Base-by-base conservation (phyloP, 2,797 vertebrate genomes). In the Dendrocincla fuliginosa region DNA sequence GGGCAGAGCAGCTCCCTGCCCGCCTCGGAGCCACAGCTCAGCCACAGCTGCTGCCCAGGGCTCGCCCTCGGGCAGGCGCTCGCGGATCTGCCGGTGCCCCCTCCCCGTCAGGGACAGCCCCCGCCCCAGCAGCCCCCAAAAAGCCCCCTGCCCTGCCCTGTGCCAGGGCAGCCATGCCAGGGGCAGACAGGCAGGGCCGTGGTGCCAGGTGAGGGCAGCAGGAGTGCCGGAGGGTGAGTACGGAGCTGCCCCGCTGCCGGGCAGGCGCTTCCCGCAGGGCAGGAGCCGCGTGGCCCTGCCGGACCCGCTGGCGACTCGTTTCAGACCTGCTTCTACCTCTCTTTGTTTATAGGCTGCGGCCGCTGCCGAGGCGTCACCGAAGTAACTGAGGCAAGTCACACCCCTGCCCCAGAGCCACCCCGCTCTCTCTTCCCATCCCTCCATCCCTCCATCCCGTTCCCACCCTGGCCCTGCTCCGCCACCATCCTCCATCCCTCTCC, bases 291-390 rank as follows among this genome's bases (percentile, higher is more conserved):
- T 35, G 94, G 95, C 87, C 87, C 53, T 44, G 83, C 95, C 94
- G 49, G 91, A 64, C 83, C 96, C 79, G 69, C 92, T 82, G 87
- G 85, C 85, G 59, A 76, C 94, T 81, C 92, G 7, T 93, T 96
- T 98, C 97, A 98, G 97, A 97, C 96, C 97, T 87, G 96, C 98
- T 98, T 98, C 98, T 98, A 98, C 97, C 97, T 98, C 97, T 98
- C 97, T 98, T 98, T 98, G 98, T 98, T 98, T 98, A 96, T 98
- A 98, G 98, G 98, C 97, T 97, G 97, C 92, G 93, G 96, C 98
- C 95, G 96, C 96, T 97, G 98, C 97, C 90, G 97, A 98, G 94
- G 96, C 97, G 94, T 97, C 98, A 97, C 96, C 71, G 97, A 97
- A 97, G 96, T 97, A 97, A 95, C 97, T 96, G 98, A 98, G 98